Evolutionary conservation across 2,797 vertebrate species (phyloP).

Genomic region (Hippoglossus hippoglossus): DNA sequence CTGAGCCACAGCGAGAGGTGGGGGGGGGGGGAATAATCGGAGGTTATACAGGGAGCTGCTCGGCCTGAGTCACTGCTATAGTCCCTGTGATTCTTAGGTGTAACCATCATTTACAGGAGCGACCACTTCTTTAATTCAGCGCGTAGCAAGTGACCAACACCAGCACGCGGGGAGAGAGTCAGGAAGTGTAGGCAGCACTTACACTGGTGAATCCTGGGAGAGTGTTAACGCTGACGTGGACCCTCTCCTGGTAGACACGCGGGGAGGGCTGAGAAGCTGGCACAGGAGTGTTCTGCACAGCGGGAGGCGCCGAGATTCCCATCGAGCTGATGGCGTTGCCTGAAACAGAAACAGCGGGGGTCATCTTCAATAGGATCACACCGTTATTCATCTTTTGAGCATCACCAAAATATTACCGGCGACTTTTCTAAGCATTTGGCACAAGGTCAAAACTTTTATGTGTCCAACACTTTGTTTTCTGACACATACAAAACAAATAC

Average conservation of each 20-base stretch:
- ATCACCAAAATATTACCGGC: constrained; percentile 28
- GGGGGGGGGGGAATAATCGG: constrained; percentile 48
- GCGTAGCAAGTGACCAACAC: constrained; percentile 4
- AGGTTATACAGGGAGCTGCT: constrained; percentile 40
- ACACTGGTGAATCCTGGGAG: constrained; percentile 82
- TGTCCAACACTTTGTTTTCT: not conserved
- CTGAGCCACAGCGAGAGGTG: constrained; percentile 65
- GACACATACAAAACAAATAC: not conserved
- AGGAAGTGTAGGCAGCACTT: constrained; percentile 33
- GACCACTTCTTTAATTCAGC: constrained; percentile 1
- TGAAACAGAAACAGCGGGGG: constrained; percentile 75
- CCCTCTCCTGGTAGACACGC: constrained; percentile 74
- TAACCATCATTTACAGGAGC: constrained; percentile 42
- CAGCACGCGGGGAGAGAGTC: constrained; percentile 28
- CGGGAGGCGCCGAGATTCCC: constrained; percentile 78
- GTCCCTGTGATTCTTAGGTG: constrained; percentile 24
- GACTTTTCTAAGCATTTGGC: constrained; percentile 22
- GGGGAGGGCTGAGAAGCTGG: constrained; percentile 78
- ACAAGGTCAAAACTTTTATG: too few species aligned
- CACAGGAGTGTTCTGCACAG: constrained; percentile 77
- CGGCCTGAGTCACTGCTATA: constrained; percentile 22
- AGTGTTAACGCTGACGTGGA: constrained; percentile 75
- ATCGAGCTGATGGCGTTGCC: constrained; percentile 85
- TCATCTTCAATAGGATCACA: constrained; percentile 55
- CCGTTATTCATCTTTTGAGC: constrained; percentile 48